Conservation (phyloP, 2,888 invertebrate species). For the Drosophila mimetica region DNA sequence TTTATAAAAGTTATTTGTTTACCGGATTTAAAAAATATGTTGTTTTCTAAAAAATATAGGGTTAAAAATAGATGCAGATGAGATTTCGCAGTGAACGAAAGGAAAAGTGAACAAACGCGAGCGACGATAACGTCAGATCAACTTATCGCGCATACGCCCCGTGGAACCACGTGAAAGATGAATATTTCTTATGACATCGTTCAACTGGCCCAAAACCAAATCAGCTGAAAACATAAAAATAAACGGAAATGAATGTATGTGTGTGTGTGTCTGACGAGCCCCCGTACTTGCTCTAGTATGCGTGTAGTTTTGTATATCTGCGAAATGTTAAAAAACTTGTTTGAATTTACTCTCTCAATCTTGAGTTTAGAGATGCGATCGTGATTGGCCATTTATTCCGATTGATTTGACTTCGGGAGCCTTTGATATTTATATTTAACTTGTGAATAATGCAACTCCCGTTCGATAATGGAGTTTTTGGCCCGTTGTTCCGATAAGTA, state of each 20-base stretch:
- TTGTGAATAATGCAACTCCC: slow-evolving; percentile 14
- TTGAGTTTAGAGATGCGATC: neutral
- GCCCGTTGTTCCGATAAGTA: slow-evolving; percentile 9
- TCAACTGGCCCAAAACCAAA: neutral
- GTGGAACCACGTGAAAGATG: neutral
- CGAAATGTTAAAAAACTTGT: slow-evolving; percentile 13
- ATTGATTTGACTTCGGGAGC: slow-evolving; percentile 14
- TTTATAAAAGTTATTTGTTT: too few species aligned
- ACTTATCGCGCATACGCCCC: slow-evolving; percentile 26
- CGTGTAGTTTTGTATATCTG: neutral
- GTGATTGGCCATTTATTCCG: neutral
- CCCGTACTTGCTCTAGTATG: slow-evolving; percentile 7
- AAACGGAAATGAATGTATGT: slow-evolving; percentile 3
- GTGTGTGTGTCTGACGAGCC: slow-evolving; percentile 41
- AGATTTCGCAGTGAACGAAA: slow-evolving; percentile 4
- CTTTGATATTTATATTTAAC: slow-evolving; percentile 31
- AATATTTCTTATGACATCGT: slow-evolving; percentile 8
- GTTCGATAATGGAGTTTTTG: slow-evolving; percentile 28
- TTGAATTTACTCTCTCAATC: neutral
- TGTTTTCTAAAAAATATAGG: neutral
- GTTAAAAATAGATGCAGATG: neutral
- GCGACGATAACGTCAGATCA: slow-evolving; percentile 6
- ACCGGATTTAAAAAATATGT: too few species aligned
- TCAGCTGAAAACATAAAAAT: slow-evolving; percentile 21
- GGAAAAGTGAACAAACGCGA: slow-evolving; percentile 15